Evolutionary conservation across 2,113 vertebrate genomes (phyloP).

Genomic region (Antechinus flavipes): DNA sequence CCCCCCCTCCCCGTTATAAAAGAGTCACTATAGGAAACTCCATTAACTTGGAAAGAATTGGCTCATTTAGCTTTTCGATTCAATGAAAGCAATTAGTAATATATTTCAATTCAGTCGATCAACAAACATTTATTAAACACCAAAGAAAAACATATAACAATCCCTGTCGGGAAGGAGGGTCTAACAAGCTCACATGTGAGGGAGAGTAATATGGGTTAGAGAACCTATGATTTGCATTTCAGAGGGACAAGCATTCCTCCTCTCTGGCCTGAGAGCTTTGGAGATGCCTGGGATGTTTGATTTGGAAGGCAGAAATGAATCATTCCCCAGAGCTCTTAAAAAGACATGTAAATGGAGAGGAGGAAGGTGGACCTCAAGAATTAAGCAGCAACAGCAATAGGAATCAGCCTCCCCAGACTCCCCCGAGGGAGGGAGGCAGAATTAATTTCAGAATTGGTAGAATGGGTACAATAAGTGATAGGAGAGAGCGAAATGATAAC

Average conservation of each 20-base stretch:
- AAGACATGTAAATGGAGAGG: background rate
- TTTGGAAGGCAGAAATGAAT: background rate
- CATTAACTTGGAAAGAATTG: background rate
- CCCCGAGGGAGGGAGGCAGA: background rate
- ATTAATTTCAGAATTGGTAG: slow-evolving; percentile 1
- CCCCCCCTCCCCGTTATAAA: background rate
- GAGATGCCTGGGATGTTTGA: background rate
- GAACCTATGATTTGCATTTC: background rate
- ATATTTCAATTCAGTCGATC: background rate
- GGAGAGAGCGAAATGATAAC: background rate
- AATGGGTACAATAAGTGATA: background rate
- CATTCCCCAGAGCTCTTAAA: background rate
- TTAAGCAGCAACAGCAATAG: background rate
- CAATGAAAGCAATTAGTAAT: background rate
- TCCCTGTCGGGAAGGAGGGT: background rate
- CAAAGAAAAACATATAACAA: background rate
- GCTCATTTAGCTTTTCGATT: background rate
- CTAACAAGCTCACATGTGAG: background rate
- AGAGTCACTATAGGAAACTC: background rate
- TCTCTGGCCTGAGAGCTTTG: background rate
- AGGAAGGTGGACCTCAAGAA: background rate
- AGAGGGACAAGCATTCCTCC: background rate
- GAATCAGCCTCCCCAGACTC: background rate
- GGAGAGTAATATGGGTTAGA: background rate
- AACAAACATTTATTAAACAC: background rate